Evolutionary conservation across 2,888 invertebrate species (phyloP).

Genomic region (Eupithecia centaureata): DNA sequence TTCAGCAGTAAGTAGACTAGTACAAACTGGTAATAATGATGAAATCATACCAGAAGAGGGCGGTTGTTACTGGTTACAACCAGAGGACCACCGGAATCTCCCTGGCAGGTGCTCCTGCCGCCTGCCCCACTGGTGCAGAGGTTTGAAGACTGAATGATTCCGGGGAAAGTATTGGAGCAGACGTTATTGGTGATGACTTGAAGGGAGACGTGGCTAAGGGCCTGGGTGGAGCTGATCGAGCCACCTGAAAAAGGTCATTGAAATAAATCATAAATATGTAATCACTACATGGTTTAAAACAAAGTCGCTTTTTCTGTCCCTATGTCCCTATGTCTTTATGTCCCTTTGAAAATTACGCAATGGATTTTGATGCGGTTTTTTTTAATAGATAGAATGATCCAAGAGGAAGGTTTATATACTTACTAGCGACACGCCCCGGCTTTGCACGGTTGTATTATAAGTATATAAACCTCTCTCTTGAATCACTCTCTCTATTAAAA

Average conservation of each 20-base stretch:
- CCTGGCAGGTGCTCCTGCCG: constrained; percentile 51
- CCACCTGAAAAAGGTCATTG: constrained; percentile 46
- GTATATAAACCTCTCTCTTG: too few relatives aligned
- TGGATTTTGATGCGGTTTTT: too few relatives aligned
- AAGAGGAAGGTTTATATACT: too few relatives aligned
- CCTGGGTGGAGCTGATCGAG: constrained; percentile 44
- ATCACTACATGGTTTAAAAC: too few relatives aligned
- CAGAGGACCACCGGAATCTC: constrained; percentile 66
- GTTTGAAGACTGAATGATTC: constrained; percentile 52
- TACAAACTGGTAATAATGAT: not conserved
- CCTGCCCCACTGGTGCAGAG: constrained; percentile 56
- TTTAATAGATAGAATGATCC: too few relatives aligned
- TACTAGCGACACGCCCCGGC: too few relatives aligned
- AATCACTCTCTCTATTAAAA: too few relatives aligned
- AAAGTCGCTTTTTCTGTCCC: too few relatives aligned
- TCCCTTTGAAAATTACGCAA: too few relatives aligned
- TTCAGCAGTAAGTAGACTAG: not conserved
- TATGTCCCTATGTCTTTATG: too few relatives aligned
- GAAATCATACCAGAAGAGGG: constrained; percentile 27
- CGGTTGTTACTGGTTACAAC: constrained; percentile 36
- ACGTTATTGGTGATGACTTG: constrained; percentile 55
- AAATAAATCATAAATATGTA: too few relatives aligned
- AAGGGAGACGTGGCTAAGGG: constrained; percentile 52
- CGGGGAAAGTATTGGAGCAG: constrained; percentile 54
- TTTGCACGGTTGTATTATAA: too few relatives aligned